Evolutionary conservation across 1,140 invertebrate genomes (phyloP), one percentile per base, ranked within the genome.

Genomic region (Fopius arisanus): DNA sequence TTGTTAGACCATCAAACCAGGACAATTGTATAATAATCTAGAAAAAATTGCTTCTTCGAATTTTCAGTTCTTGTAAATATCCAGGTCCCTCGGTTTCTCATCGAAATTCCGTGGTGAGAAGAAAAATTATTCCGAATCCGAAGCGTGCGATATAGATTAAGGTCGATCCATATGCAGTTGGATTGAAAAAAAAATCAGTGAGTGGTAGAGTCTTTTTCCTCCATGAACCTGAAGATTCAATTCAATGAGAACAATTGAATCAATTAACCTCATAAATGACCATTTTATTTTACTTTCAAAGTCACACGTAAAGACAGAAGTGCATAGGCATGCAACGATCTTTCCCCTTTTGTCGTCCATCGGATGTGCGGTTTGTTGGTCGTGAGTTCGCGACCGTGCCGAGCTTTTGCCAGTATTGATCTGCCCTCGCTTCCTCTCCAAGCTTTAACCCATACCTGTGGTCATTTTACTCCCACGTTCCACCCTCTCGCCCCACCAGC

Each of bases 401-500:
- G 74, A 19, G 72, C 72, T 77, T 74, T 77, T 72, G 70, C 72
- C 67, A 41, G 70, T 77, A 77, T 77, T 77, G 75, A 77, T 77
- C 75, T 31, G 33, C 0, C 26, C 29, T 76, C 41, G 54, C 33
- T 70, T 67, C 66, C 31, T 33, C 29, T 33, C 21, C 70, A 48
- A 65, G 33, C 43, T 67, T 59, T n/a, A 70, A 65, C 31, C 33
- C 66, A 37, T 33, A 59, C 31, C 23, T 43, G 29, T 70, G 40
- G 65, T 40, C 21, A 70, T 43, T 31, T 70, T 66, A 63, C 69
- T 66, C 68, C 9, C 62, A 28, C 62, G n/a, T n/a, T 65, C 31
- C 51, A 40, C 70, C 71, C 62, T n/a, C n/a, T n/a, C n/a, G n/a
- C n/a, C n/a, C n/a, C n/a, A n/a, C n/a, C n/a, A n/a, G n/a, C n/a